Percentiles rank a stretch among this genome's conserved stretches.
Evolutionary conservation across 2,113 vertebrate species (phyloP).

Genomic region (Mormyrus iriodes): DNA sequence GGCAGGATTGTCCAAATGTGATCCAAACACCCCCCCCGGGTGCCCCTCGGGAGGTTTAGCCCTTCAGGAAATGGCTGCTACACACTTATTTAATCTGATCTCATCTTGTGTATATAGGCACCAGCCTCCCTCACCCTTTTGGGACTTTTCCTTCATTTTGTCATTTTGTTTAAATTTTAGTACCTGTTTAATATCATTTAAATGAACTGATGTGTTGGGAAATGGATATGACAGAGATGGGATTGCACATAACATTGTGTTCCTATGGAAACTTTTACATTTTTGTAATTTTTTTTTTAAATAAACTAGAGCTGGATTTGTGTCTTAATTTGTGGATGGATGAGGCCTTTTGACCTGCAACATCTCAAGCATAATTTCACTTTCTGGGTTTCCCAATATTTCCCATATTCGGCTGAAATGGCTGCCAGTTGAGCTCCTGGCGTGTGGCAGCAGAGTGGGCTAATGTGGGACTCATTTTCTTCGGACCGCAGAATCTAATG

Average conservation of each 20-base stretch:
- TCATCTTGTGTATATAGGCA: conserved; percentile 41
- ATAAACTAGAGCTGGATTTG: conserved; percentile 38
- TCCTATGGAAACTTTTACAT: conserved; percentile 91
- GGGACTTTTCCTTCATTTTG: conserved; percentile 20
- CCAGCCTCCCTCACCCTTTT: conserved; percentile 38
- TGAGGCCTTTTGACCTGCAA: not conserved
- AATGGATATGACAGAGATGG: conserved; percentile 70
- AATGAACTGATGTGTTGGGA: conserved; percentile 46
- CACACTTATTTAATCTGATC: conserved; percentile 41
- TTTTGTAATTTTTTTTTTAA: conserved; percentile 62
- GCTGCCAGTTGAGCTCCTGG: not conserved
- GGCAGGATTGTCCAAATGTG: not conserved
- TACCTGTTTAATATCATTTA: conserved; percentile 45
- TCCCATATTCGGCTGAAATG: not conserved
- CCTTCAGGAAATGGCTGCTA: conserved; percentile 48
- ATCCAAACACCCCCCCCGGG: not conserved
- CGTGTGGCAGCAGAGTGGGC: not conserved
- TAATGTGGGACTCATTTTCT: not conserved
- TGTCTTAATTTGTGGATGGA: not conserved
- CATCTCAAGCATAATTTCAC: not conserved
- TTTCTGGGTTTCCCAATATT: not conserved
- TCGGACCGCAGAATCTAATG: not conserved
- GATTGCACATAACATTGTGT: conserved; percentile 84
- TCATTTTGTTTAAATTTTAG: conserved; percentile 44
- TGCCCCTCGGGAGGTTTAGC: conserved; percentile 25